Base-by-base conservation (phyloP, 2,797 vertebrate species). In the Catharus ustulatus region DNA sequence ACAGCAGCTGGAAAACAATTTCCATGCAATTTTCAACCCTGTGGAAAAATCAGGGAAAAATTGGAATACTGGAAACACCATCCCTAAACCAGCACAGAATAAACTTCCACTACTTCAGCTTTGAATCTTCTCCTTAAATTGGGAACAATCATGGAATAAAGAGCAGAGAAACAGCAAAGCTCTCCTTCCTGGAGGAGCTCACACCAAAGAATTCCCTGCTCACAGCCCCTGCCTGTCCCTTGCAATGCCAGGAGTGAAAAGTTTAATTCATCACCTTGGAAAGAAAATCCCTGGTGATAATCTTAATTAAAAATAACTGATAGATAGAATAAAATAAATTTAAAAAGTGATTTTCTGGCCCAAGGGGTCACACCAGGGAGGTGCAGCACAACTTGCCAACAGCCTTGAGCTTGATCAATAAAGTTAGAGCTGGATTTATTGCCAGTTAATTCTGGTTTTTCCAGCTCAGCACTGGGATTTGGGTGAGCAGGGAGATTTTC, bases 391-490 rank as follows among this genome's bases (percentile, higher is more conserved):
- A 38, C 20, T 26, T 49, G 48, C 7, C 34, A 36, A 8, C 16
- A 13, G 5, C 11, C 38, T 7, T 12, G 11, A 22, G 18, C 48
- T 62, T 12, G 51, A 2, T 27, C 16, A 48, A 32, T 0, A 36
- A 34, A 22, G 6, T 12, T 2, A 45, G 26, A 4, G 7, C 18
- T 21, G 8, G 48, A 15, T 7, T 49, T 54, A 3, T 54, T 54
- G 16, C n/a, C 18, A 8, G 20, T 12, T 58, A 20, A 72, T 30
- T 49, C 5, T 29, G 18, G 3, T 19, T 62, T 43, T 11, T 40
- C 42, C 63, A 17, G 30, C 11, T 57, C 11, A 30, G 0, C 0
- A 0, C n/a, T 24, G 29, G 13, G 10, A n/a, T 13, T 21, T 34
- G n/a, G 21, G 32, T 1, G 7, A 13, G 6, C 18, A 13, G 11